Evolutionary conservation across 2,797 vertebrate species (phyloP), one percentile per base, ranked within the genome.

Genomic region (Acanthiza pusilla): DNA sequence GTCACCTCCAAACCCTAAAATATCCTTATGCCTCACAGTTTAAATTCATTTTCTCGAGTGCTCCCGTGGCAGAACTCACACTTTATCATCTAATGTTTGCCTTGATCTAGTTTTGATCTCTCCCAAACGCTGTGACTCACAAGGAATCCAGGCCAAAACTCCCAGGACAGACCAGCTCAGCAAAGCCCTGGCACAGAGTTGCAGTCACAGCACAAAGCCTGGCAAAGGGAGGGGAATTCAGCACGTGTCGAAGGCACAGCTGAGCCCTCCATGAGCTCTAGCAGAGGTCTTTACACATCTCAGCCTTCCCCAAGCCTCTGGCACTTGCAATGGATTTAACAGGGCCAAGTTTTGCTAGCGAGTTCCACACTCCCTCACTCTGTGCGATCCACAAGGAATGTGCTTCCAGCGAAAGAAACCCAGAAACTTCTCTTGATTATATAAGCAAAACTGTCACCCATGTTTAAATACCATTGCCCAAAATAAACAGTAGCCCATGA

Each of bases 1-100:
- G 47, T 65, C 48, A 58, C 43, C 9, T 80, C 45, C 54, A 81
- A 78, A 83, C 43, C 62, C 48, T 48, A 81, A 91, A 91, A 90
- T 72, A 93, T 26, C 67, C 60, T 75, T 62, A 62, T 75, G 40
- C 62, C 73, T 87, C 77, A 74, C 76, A 84, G 51, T 68, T 94
- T 90, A 90, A 88, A 84, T 58, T 62, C 16, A 50, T 57, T 58
- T 85, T 65, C 53, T 95, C 89, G 58, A 34, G 50, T 53, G 54
- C 78, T 93, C 25, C 16, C n/a, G 18, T 23, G 58, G 40, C 43
- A 61, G 45, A 67, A 86, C 58, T 71, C n/a, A 50, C 5, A 68
- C 51, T 93, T n/a, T 42, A 43, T 63, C 50, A 62, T 51, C 54
- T 48, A 51, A 54, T 36, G 67, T 48, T 72, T 80, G 38, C 70